Conservation (phyloP, 2,113 vertebrate species). For the Brachyhypopomus occidentalis region DNA sequence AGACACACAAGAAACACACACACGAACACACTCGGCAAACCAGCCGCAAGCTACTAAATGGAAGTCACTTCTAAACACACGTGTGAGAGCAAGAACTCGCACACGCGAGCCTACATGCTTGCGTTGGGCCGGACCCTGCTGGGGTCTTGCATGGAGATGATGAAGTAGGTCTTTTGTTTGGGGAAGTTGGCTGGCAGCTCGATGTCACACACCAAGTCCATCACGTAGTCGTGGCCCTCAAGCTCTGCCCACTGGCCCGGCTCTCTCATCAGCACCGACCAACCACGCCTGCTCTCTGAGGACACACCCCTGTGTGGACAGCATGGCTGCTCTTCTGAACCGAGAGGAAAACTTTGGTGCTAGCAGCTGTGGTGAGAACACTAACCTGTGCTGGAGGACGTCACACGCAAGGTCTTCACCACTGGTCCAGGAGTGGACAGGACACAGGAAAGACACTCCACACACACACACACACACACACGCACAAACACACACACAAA, state of each 20-base stretch:
- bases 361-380: not conserved
- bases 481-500: conserved; percentile 20
- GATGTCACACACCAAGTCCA: conserved; percentile 89
- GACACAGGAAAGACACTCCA: conserved; percentile 86
- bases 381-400: conserved; percentile 86
- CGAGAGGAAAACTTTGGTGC: too few species aligned
- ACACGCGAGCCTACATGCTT: conserved; percentile 71
- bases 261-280: conserved; percentile 88
- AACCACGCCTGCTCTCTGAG: conserved; percentile 82
- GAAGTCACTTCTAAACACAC: not conserved
- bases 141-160: conserved; percentile 80
- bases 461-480: conserved; percentile 62
- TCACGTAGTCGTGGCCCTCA: conserved; percentile 89
- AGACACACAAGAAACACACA: conserved; percentile 41
- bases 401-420: conserved; percentile 90
- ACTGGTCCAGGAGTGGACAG: conserved; percentile 90
- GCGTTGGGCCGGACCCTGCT: conserved; percentile 65
- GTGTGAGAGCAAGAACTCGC: conserved; percentile 8
- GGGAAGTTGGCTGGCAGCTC: conserved; percentile 88
- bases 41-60: too few species aligned
- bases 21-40: not conserved
- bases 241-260: conserved; percentile 88
- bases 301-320: conserved; percentile 75
- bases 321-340: too few species aligned
- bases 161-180: conserved; percentile 89